phyloP scores from a whole-genome alignment of 2,888 invertebrate genomes.

The Scotopteryx bipunctaria region DNA sequence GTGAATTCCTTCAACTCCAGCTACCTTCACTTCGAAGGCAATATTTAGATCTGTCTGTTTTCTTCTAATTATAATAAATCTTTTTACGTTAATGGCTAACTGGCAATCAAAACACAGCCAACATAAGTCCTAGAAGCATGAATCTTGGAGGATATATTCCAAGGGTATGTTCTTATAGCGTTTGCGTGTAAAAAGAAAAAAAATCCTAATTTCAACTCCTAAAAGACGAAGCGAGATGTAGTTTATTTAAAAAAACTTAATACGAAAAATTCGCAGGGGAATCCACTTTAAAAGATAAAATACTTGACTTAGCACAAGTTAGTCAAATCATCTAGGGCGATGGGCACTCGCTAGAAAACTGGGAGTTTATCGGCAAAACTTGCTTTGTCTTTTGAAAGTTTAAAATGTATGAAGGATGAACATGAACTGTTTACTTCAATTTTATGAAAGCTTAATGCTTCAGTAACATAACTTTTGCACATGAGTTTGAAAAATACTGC shows the following conservation, averaged over 20 bases:
- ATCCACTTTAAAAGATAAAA: slow-evolving; percentile 20
- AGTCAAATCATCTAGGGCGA: slow-evolving; percentile 27
- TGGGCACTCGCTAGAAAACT: slow-evolving; percentile 8
- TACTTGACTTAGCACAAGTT: slow-evolving; percentile 28
- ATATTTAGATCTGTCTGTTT: not conserved
- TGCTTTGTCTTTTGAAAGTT: slow-evolving; percentile 18
- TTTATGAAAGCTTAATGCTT: slow-evolving; percentile 9
- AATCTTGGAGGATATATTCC: no score
- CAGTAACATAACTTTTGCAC: slow-evolving; percentile 1
- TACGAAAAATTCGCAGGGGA: no score
- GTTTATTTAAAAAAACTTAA: no score
- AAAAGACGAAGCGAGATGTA: no score
- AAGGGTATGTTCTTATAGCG: no score
- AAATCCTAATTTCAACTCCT: no score
- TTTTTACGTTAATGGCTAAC: no score
- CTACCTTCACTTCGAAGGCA: slow-evolving; percentile 17
- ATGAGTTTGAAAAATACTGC: not conserved
- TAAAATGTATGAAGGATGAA: slow-evolving; percentile 16
- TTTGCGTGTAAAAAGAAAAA: no score
- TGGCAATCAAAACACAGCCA: no score
- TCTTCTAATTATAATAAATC: no score
- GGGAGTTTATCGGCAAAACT: slow-evolving; percentile 15
- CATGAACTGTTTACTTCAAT: slow-evolving; percentile 11
- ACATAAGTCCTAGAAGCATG: no score
- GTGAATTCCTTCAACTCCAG: slow-evolving; percentile 1